A percentile compares a stretch with the other conserved stretches of the same genome.
Conservation (phyloP, 2,888 invertebrate species). For the Folsomia candida region DNA sequence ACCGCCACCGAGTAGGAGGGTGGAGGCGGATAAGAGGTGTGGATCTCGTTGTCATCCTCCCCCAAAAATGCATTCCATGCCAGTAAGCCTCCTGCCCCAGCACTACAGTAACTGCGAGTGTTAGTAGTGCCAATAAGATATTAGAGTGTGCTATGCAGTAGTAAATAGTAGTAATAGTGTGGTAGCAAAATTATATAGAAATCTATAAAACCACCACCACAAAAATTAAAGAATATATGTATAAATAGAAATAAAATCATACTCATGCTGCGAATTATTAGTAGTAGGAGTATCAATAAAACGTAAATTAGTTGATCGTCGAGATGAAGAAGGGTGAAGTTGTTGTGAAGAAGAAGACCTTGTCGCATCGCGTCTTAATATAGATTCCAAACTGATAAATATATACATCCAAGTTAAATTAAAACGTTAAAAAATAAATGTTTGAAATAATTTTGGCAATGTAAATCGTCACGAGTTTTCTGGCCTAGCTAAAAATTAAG, state of each 20-base stretch:
- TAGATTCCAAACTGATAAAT: neutral
- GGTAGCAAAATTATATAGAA: neutral
- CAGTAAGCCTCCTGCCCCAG: neutral
- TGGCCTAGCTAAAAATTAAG: neutral
- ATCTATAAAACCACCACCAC: constrained; percentile 9
- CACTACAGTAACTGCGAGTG: neutral
- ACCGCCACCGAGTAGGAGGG: constrained; percentile 28
- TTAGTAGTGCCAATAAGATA: neutral
- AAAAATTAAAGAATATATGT: neutral
- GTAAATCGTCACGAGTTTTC: no score
- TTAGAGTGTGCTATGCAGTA: neutral
- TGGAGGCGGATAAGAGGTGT: constrained; percentile 20
- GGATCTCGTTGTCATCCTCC: neutral
- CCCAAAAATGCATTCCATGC: neutral
- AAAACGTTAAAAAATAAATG: neutral
- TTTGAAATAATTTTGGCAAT: neutral
- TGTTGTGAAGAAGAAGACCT: neutral
- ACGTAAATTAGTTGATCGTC: constrained; percentile 35
- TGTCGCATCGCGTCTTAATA: neutral
- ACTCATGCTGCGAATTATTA: constrained; percentile 34
- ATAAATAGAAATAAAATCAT: constrained; percentile 20
- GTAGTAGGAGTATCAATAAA: constrained; percentile 32
- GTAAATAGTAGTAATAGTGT: neutral
- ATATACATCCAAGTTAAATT: neutral
- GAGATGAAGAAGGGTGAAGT: neutral